Evolutionary conservation across 1,140 invertebrate species (phyloP), one percentile per base, ranked within the genome.

Genomic region (Planococcus citri): DNA sequence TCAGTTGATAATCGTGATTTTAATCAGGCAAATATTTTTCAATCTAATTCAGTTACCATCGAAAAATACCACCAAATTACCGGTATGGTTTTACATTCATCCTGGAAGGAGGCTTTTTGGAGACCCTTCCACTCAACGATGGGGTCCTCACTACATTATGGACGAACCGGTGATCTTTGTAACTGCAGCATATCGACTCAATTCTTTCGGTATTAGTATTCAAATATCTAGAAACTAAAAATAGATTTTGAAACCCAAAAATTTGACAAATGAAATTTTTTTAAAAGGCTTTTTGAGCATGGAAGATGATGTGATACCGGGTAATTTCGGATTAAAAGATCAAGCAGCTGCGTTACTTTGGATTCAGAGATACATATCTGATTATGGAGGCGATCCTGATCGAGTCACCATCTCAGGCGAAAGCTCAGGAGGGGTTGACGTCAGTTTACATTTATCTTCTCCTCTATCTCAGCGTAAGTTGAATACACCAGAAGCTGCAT

Each of bases 251-350:
- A 41, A 41, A 41, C 37, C 9, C 37, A 41, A n/a, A 41, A 10
- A 41, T 41, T n/a, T 41, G n/a, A 41, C n/a, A 41, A 41, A n/a
- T 10, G 9, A 41, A 41, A 41, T 9, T 9, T 41, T 41, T 41
- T 10, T 10, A 10, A 41, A 4, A 64, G 60, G 60, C 20, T 64
- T 64, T 25, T 64, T 64, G 17, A 64, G 60, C 60, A 64, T 21
- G 10, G 60, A 64, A 64, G 60, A 64, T 27, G 25, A 64, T 24
- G 60, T 64, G 3, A 25, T 64, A 24, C 86, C 92, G 0, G 95
- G 94, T 12, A 98, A 98, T 79, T 92, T 86, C 74, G 95, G 94
- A 0, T 79, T 97, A 73, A 84, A 92, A 80, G 94, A 97, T 75
- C 94, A 96, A 80, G 83, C 91, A 38, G 88, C 92, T 8, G 90